Evolutionary conservation across 2,113 vertebrate species (phyloP).

Genomic region (Scatophagus argus): DNA sequence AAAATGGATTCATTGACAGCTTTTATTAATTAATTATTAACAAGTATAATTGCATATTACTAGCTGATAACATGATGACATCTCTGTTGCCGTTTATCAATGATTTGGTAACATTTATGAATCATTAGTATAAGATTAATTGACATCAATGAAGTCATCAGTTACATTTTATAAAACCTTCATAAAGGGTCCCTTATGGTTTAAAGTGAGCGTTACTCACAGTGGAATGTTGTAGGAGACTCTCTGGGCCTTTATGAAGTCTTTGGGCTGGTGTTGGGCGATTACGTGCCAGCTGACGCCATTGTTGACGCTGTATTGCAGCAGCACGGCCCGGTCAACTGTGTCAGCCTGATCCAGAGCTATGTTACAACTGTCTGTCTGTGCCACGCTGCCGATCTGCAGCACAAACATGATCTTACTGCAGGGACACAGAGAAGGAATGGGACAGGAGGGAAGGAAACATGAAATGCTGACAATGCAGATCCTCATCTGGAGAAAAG

Average conservation of each 20-base stretch:
- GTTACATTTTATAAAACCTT: not conserved
- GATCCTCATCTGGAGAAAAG: not conserved
- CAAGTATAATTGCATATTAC: no score
- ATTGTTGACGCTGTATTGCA: conserved; percentile 97
- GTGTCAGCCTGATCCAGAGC: conserved; percentile 91
- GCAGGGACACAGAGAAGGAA: conserved; percentile 54
- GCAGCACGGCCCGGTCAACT: conserved; percentile 94
- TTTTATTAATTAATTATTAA: no score
- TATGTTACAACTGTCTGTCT: conserved; percentile 97
- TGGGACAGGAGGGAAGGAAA: conserved; percentile 1
- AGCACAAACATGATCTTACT: conserved; percentile 99
- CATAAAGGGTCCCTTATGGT: not conserved
- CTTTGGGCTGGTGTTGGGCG: conserved; percentile 98
- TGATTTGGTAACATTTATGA: not conserved
- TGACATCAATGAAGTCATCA: conserved; percentile 6
- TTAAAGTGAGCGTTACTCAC: conserved; percentile 84
- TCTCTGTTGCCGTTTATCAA: no score
- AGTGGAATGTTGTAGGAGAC: conserved; percentile 98
- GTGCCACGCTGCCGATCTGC: conserved; percentile 95
- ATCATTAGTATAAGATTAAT: not conserved
- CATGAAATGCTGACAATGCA: not conserved
- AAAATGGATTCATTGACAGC: no score
- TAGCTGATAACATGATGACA: no score
- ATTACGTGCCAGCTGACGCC: conserved; percentile 98
- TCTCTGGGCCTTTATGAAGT: conserved; percentile 97